Conservation (phyloP, 2,113 vertebrate species). For the Chelonoidis abingdonii region DNA sequence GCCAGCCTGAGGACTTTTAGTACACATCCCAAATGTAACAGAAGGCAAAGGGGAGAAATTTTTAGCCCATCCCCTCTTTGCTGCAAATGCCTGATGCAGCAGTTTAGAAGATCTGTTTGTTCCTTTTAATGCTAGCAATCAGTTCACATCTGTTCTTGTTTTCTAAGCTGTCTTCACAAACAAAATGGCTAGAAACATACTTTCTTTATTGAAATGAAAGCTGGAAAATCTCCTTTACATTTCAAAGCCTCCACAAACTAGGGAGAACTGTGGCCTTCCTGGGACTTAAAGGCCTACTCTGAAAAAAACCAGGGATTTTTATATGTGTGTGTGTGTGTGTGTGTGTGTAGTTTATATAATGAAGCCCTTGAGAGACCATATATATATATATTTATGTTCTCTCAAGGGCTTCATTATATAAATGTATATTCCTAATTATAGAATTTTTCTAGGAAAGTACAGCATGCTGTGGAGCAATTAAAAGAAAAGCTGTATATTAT, state of each 20-base stretch:
- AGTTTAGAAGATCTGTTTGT: neutral
- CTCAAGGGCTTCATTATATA: neutral
- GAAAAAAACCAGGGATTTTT: neutral
- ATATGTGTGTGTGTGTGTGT: neutral
- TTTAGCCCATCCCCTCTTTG: neutral
- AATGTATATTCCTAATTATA: neutral
- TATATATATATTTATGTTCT: no score
- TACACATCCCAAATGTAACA: neutral
- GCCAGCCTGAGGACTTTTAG: neutral
- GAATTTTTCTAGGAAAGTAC: neutral
- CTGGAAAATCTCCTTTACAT: neutral
- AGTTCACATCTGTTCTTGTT: neutral
- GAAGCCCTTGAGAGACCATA: neutral
- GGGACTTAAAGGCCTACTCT: neutral
- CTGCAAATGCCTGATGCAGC: neutral
- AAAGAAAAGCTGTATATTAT: no score
- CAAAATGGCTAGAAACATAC: neutral
- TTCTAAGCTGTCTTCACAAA: neutral
- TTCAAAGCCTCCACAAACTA: neutral
- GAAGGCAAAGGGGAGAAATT: neutral
- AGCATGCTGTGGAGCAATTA: neutral
- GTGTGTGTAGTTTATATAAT: neutral
- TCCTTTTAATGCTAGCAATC: neutral
- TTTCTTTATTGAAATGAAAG: neutral
- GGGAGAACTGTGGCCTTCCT: neutral